phyloP scores from a whole-genome alignment of 2,113 vertebrate species.

The Tauraco erythrolophus region DNA sequence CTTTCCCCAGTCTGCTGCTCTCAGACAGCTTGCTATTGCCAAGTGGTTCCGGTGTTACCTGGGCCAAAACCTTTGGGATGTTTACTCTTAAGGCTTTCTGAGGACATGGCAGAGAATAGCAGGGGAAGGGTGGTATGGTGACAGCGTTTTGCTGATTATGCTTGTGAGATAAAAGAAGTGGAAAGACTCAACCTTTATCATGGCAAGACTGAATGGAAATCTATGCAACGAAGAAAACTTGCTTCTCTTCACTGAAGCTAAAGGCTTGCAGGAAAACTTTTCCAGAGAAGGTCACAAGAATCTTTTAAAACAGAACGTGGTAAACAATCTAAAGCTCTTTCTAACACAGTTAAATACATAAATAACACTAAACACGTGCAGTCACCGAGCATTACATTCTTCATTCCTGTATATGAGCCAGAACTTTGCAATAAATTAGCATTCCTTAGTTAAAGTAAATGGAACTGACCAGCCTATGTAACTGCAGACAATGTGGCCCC shows the following conservation, averaged over 20 bases:
- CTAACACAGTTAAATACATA: background rate
- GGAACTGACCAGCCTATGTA: background rate
- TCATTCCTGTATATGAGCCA: background rate
- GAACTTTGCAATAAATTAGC: background rate
- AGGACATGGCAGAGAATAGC: background rate
- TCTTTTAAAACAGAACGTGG: background rate
- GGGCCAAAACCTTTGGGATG: background rate
- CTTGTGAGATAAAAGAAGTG: background rate
- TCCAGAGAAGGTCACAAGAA: background rate
- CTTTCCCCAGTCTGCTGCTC: background rate
- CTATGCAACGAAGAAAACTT: background rate
- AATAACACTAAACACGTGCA: background rate
- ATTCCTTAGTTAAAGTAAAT: background rate
- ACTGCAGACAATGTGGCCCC: background rate
- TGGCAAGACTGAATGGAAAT: background rate
- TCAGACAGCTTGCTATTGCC: background rate
- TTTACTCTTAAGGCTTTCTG: background rate
- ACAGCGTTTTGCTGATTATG: background rate
- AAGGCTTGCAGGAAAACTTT: background rate
- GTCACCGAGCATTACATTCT: background rate
- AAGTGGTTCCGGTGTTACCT: background rate
- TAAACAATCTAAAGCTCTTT: background rate
- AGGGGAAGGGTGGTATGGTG: background rate
- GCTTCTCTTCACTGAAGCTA: background rate
- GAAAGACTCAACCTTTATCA: background rate